Percentiles rank a stretch among this genome's conserved stretches.
These are phyloP conservation scores for Panagrolaimus sp. DNA, from an alignment of 1,140 invertebrate genomes.

Conservation along the genomic window DNA sequence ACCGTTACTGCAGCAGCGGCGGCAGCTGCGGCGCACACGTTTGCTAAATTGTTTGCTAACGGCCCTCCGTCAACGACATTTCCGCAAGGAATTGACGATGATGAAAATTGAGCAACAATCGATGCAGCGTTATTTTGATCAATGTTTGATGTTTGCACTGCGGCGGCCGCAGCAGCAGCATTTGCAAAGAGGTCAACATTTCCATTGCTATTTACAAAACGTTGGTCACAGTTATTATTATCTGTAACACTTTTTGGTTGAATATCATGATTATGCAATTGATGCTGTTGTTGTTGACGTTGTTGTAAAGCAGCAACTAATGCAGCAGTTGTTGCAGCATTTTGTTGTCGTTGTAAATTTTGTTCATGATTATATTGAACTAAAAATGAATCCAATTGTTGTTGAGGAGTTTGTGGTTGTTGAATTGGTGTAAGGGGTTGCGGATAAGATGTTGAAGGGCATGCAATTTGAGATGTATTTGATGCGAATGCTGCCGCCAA, in stretches of 20 bases:
- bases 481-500: background rate
- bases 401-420: background rate
- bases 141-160: background rate
- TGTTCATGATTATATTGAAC: background rate
- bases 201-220: slow-evolving; percentile 8
- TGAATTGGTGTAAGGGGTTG: background rate
- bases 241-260: background rate
- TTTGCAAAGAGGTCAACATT: background rate
- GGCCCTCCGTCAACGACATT: background rate
- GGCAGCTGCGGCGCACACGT: slow-evolving; percentile 12
- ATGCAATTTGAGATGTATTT: background rate
- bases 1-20: slow-evolving; percentile 11
- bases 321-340: background rate
- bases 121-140: slow-evolving; percentile 3
- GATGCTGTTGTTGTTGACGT: background rate
- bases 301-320: background rate
- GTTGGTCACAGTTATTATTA: too few species aligned
- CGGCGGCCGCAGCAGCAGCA: background rate
- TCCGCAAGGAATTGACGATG: too few species aligned
- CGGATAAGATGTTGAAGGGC: slow-evolving; percentile 5
- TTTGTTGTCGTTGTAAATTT: slow-evolving; percentile 6
- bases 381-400: slow-evolving; percentile 10
- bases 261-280: background rate
- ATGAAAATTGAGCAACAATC: slow-evolving; percentile 8
- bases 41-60: slow-evolving; percentile 13